Evolutionary conservation across 2,888 invertebrate species (phyloP).

Genomic region (Oligia strigilis): DNA sequence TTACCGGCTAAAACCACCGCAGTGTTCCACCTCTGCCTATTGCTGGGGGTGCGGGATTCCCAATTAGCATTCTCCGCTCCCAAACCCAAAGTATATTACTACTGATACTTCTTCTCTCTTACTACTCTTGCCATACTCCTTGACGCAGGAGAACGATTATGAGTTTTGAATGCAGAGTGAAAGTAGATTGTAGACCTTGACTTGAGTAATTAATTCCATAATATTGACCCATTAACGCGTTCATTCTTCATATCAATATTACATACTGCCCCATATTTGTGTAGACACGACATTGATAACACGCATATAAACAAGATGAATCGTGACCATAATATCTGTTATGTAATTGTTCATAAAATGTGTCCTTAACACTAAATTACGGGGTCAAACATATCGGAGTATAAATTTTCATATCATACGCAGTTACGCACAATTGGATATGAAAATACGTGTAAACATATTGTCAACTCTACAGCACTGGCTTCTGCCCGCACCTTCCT

Average conservation of each 20-base stretch:
- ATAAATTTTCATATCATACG: background rate
- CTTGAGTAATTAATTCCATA: slow-evolving; percentile 5
- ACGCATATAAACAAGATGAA: slow-evolving; percentile 16
- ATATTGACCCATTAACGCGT: slow-evolving; percentile 10
- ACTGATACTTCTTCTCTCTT: too few relatives aligned
- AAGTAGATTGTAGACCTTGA: background rate
- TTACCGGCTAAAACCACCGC: too few relatives aligned
- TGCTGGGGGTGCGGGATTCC: too few relatives aligned
- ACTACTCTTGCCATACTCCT: too few relatives aligned
- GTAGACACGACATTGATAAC: slow-evolving; percentile 22
- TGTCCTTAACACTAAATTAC: background rate
- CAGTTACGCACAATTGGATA: background rate
- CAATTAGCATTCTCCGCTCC: too few relatives aligned
- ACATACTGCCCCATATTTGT: slow-evolving; percentile 24
- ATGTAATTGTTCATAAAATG: slow-evolving; percentile 1
- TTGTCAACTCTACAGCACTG: background rate
- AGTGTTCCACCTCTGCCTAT: too few relatives aligned
- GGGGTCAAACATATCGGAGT: slow-evolving; percentile 2
- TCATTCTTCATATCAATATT: slow-evolving; percentile 4
- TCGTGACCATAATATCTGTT: slow-evolving; percentile 4
- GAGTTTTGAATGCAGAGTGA: background rate
- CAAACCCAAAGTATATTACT: too few relatives aligned
- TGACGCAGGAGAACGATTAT: background rate
- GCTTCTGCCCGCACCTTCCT: too few relatives aligned
- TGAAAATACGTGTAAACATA: slow-evolving; percentile 8